Percentiles rank a stretch among this genome's conserved stretches.
These are phyloP conservation scores for Ptiloglossa arizonensis DNA, from an alignment of 1,140 invertebrate species.

Conservation along the genomic window DNA sequence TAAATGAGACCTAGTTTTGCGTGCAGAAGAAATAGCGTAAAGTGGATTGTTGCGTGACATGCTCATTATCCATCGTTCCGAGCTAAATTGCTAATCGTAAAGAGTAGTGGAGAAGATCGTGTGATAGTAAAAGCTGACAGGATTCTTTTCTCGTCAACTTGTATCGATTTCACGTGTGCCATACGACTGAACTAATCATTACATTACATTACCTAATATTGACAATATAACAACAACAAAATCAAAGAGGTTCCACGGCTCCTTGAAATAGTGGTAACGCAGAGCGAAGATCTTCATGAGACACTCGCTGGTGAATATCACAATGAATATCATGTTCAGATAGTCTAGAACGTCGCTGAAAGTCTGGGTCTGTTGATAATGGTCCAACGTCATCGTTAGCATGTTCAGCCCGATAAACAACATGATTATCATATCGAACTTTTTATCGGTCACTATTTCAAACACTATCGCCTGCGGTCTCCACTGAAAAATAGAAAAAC, in stretches of 20 bases:
- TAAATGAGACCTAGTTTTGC: constrained; percentile 20
- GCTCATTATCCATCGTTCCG: constrained; percentile 27
- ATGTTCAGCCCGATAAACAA: constrained; percentile 99
- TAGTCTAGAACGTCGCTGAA: constrained; percentile 93
- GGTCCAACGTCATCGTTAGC: constrained; percentile 99
- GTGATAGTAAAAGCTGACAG: constrained; percentile 73
- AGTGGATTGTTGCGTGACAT: constrained; percentile 35
- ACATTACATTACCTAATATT: constrained; percentile 92
- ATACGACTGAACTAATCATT: constrained; percentile 79
- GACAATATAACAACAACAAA: constrained; percentile 99
- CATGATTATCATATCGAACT: constrained; percentile 99
- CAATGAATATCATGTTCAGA: constrained; percentile 98
- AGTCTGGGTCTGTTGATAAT: constrained; percentile 93
- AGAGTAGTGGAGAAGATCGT: not conserved
- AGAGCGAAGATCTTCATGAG: constrained; percentile 98
- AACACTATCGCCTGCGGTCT: constrained; percentile 97
- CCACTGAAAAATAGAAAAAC: constrained; percentile 87
- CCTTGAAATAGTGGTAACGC: constrained; percentile 98
- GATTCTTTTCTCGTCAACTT: constrained; percentile 44
- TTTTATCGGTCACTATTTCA: constrained; percentile 98
- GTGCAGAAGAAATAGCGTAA: constrained; percentile 33
- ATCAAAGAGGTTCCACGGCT: constrained; percentile 99
- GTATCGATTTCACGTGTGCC: constrained; percentile 75
- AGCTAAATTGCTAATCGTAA: constrained; percentile 15
- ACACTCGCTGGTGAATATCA: constrained; percentile 98